These are phyloP conservation scores for Pandemis cinnamomeana DNA, from an alignment of 2,888 invertebrate genomes.

Conservation along the genomic window DNA sequence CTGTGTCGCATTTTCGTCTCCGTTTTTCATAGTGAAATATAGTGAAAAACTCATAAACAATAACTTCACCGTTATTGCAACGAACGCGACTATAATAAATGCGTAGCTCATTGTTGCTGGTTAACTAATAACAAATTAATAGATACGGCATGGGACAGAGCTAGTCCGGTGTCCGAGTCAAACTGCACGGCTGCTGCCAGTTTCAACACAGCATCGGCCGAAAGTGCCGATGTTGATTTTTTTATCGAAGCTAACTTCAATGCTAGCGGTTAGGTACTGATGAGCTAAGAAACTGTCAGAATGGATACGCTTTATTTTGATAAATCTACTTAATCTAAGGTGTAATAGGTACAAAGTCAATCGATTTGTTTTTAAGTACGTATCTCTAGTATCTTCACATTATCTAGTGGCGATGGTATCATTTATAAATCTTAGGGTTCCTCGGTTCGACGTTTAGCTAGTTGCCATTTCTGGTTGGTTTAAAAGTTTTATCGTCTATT, in stretches of 20 bases:
- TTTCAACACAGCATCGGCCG: slow-evolving; percentile 52
- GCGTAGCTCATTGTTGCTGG: slow-evolving; percentile 62
- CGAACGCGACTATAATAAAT: slow-evolving; percentile 75
- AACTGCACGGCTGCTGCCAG: slow-evolving; percentile 61
- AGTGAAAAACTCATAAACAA: slow-evolving; percentile 75
- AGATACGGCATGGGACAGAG: slow-evolving; percentile 12
- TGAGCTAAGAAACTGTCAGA: slow-evolving; percentile 54
- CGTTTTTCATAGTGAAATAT: slow-evolving; percentile 68
- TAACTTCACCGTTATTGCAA: slow-evolving; percentile 73
- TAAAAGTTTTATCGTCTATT: not conserved
- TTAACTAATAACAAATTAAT: slow-evolving; percentile 42
- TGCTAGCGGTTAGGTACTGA: slow-evolving; percentile 46
- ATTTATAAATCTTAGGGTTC: slow-evolving; percentile 14
- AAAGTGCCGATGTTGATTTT: slow-evolving; percentile 63
- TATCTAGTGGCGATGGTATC: slow-evolving; percentile 3
- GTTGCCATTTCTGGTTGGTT: not conserved
- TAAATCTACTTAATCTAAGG: not conserved
- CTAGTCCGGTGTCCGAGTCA: slow-evolving; percentile 53
- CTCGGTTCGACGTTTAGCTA: not conserved
- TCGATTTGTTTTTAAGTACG: not conserved
- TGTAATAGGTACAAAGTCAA: not conserved
- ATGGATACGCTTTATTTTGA: slow-evolving; percentile 42
- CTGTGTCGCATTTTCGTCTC: slow-evolving; percentile 51
- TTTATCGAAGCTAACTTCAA: slow-evolving; percentile 64
- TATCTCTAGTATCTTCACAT: slow-evolving; percentile 2